phyloP scores from a whole-genome alignment of 1,140 invertebrate species.

The Caenorhabditis tropicalis region DNA sequence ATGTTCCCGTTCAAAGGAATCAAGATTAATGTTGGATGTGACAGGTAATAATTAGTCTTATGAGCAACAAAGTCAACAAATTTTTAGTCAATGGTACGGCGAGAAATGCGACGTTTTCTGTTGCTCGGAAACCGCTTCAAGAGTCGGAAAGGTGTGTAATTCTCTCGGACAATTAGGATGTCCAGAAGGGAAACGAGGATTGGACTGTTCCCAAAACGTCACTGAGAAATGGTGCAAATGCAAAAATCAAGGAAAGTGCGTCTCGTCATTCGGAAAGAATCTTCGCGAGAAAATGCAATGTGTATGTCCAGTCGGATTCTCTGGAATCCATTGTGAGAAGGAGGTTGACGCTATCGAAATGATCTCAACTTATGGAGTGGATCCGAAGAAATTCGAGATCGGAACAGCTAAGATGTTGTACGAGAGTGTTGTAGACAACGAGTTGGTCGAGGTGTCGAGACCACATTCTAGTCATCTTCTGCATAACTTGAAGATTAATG shows the following conservation, averaged over 20 bases:
- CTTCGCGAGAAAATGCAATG: background rate
- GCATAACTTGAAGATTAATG: conserved; percentile 19
- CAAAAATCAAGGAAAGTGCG: background rate
- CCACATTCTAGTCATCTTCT: background rate
- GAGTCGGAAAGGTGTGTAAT: conserved; percentile 10
- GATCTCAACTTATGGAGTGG: background rate
- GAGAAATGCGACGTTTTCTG: conserved; percentile 9
- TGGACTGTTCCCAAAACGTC: background rate
- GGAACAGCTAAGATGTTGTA: conserved; percentile 1
- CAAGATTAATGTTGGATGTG: background rate
- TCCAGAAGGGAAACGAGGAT: background rate
- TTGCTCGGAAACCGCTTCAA: background rate
- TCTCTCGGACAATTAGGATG: background rate
- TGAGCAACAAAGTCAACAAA: background rate
- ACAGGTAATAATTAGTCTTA: background rate
- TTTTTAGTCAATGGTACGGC: background rate
- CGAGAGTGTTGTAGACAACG: background rate
- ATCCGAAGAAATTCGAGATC: conserved; percentile 4
- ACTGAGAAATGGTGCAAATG: conserved; percentile 2
- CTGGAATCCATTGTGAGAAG: background rate
- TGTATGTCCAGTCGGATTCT: background rate
- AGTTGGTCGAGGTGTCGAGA: background rate
- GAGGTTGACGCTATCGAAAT: background rate
- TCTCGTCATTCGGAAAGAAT: background rate
- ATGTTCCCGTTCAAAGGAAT: background rate